A percentile compares a stretch with the other conserved stretches of the same genome.
Evolutionary conservation across 2,113 vertebrate species (phyloP).

Genomic region (Patagioenas fasciata): DNA sequence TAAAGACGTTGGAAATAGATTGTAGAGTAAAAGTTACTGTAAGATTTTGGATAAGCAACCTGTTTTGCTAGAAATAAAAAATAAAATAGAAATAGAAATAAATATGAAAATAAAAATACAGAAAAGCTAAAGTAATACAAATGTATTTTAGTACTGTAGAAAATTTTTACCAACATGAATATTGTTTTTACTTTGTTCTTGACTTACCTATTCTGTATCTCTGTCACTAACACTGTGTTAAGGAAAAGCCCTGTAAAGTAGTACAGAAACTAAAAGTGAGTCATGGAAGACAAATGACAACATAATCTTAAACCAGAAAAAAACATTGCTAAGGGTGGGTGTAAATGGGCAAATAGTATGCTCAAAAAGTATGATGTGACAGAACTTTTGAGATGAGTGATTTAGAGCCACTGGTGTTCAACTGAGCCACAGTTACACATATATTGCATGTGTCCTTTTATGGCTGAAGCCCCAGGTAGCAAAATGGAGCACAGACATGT

Average conservation of each 20-base stretch:
- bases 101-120: not conserved
- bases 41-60: not conserved
- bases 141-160: not conserved
- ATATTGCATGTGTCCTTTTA: no score
- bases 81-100: not conserved
- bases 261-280: not conserved
- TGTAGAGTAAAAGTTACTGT: not conserved
- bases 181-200: not conserved
- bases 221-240: not conserved
- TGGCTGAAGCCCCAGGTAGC: not conserved
- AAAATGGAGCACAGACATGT: not conserved
- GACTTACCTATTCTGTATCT: not conserved
- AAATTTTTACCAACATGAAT: not conserved
- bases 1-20: constrained; percentile 9
- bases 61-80: constrained; percentile 21
- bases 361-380: not conserved
- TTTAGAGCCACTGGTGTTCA: not conserved
- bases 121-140: not conserved
- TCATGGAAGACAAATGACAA: not conserved
- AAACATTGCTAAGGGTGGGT: not conserved
- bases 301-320: not conserved
- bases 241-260: not conserved
- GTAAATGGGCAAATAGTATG: not conserved
- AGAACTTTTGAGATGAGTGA: not conserved
- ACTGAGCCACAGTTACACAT: not conserved